Conservation (phyloP, 2,113 vertebrate species). For the Neodontobutis hainanensis region DNA sequence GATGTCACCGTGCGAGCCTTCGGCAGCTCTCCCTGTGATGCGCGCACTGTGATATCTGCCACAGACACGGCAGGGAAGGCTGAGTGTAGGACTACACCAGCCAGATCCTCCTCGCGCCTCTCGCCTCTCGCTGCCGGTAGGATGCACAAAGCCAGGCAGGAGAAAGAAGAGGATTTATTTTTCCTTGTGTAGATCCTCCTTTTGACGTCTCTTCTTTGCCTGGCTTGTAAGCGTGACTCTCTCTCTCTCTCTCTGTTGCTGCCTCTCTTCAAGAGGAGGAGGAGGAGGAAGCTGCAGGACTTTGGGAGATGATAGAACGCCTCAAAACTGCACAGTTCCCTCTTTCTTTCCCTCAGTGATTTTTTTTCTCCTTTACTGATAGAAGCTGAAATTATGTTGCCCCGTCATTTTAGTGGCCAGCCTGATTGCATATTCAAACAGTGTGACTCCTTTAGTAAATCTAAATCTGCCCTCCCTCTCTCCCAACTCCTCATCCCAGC, state of each 20-base stretch:
- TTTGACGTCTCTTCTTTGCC: conserved; percentile 75
- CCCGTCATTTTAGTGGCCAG: conserved; percentile 52
- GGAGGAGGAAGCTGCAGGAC: conserved; percentile 79
- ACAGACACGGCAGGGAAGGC: conserved; percentile 56
- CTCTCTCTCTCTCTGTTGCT: conserved; percentile 61
- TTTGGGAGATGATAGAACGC: conserved; percentile 87
- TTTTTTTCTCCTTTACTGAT: conserved; percentile 38
- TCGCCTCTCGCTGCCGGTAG: conserved; percentile 61
- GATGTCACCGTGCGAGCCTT: conserved; percentile 64
- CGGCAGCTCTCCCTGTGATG: conserved; percentile 60
- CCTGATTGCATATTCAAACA: conserved; percentile 57
- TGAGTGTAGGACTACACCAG: conserved; percentile 65
- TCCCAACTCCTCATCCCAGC: conserved; percentile 23
- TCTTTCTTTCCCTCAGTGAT: conserved; percentile 65
- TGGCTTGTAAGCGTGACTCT: conserved; percentile 76
- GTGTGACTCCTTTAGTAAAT: conserved; percentile 35
- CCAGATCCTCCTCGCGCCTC: conserved; percentile 65
- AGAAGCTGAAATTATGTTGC: conserved; percentile 52
- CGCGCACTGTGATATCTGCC: conserved; percentile 59
- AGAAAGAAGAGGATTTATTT: conserved; percentile 64
- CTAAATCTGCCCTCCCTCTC: conserved; percentile 9
- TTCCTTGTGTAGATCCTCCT: conserved; percentile 72
- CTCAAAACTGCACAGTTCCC: conserved; percentile 77
- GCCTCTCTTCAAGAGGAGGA: conserved; percentile 77
- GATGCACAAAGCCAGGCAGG: conserved; percentile 67